These are phyloP conservation scores for Eretmochelys imbricata DNA, from an alignment of 2,113 vertebrate species.

Conservation along the genomic window DNA sequence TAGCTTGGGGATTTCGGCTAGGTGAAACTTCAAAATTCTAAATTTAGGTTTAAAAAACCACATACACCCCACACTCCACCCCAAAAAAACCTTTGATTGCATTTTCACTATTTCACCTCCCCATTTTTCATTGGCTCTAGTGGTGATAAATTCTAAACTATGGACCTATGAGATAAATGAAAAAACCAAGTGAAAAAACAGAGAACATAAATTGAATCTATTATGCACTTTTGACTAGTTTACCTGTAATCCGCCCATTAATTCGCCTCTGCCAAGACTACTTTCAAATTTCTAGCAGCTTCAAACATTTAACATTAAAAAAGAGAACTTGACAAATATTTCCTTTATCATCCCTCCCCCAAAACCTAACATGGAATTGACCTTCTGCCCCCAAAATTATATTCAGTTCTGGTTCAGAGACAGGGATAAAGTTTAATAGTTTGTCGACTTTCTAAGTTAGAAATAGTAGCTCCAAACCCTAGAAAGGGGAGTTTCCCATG, in stretches of 20 bases:
- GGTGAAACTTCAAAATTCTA: not conserved
- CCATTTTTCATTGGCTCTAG: not conserved
- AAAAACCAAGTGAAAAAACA: not conserved
- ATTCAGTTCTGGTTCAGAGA: not conserved
- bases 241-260: not conserved
- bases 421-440: not conserved
- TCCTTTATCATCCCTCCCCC: not conserved
- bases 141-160: not conserved
- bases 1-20: not conserved
- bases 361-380: not conserved
- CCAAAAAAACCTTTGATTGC: not conserved
- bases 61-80: not conserved
- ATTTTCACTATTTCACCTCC: not conserved
- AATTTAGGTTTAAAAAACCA: not conserved
- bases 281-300: not conserved
- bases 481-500: not conserved
- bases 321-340: not conserved
- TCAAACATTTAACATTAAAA: not conserved
- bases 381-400: not conserved
- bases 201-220: accelerated
- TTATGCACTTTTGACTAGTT: not conserved
- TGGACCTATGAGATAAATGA: not conserved
- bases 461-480: not conserved
- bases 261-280: not conserved
- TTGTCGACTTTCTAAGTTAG: not conserved